Evolutionary conservation across 2,888 invertebrate species (phyloP).

Genomic region (Andrena bicolor): DNA sequence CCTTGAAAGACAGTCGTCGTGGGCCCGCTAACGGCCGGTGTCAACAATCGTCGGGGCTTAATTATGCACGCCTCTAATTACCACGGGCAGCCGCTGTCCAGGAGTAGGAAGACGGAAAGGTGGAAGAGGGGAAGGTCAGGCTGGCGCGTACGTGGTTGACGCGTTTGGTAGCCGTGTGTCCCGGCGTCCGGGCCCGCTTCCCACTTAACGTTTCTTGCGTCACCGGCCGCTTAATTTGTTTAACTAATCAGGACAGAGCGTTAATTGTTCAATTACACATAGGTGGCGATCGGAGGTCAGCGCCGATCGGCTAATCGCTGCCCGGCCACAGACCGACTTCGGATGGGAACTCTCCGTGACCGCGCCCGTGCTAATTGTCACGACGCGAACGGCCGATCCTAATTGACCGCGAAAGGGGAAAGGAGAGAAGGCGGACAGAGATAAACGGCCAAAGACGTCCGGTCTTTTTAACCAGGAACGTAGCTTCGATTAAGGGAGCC

Average conservation of each 20-base stretch:
- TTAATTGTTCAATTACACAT: constrained; percentile 82
- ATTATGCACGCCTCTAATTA: constrained; percentile 85
- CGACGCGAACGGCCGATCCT: constrained; percentile 63
- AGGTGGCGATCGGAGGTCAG: constrained; percentile 62
- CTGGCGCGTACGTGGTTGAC: not conserved
- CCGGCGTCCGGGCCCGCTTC: constrained; percentile 22
- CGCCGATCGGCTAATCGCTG: constrained; percentile 59
- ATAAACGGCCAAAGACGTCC: constrained; percentile 54
- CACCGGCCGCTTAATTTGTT: constrained; percentile 80
- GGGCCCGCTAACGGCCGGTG: constrained; percentile 80
- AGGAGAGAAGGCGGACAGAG: constrained; percentile 30
- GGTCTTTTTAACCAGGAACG: constrained; percentile 55
- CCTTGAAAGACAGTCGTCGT: constrained; percentile 82
- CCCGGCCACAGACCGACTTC: constrained; percentile 9
- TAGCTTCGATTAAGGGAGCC: constrained; percentile 66
- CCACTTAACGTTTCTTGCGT: constrained; percentile 79
- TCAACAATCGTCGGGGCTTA: constrained; percentile 82
- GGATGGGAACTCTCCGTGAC: constrained; percentile 61
- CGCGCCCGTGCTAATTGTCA: constrained; percentile 71
- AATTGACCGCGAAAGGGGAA: constrained; percentile 64
- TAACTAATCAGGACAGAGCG: constrained; percentile 80
- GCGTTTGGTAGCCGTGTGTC: constrained; percentile 25
- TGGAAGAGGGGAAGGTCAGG: constrained; percentile 9
- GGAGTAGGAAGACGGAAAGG: constrained; percentile 22
- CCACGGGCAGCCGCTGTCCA: constrained; percentile 67